Evolutionary conservation across 2,797 vertebrate species (phyloP).

Genomic region (Acanthurus tractus): DNA sequence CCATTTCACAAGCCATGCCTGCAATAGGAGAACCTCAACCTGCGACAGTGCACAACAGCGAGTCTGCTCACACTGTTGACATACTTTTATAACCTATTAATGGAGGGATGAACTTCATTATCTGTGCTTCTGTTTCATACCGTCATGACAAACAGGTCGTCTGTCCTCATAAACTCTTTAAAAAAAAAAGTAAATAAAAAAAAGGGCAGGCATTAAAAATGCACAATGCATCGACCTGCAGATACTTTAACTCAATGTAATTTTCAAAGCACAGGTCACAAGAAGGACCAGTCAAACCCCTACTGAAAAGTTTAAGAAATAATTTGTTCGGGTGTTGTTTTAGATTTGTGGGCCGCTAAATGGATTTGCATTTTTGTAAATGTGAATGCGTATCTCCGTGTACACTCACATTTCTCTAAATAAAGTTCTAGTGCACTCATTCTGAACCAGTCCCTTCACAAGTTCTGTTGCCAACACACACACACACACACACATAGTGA

Average conservation of each 20-base stretch:
- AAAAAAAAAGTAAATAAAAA: not conserved
- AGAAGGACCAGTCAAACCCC: slow-evolving; percentile 27
- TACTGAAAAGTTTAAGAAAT: slow-evolving; percentile 8
- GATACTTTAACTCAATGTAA: slow-evolving; percentile 14
- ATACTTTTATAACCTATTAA: slow-evolving; percentile 19
- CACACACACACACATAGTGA: slow-evolving; percentile 52
- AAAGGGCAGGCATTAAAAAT: slow-evolving; percentile 19
- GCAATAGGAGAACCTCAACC: slow-evolving; percentile 50
- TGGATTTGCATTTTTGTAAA: slow-evolving; percentile 46
- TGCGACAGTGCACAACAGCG: slow-evolving; percentile 70
- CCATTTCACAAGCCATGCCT: slow-evolving; percentile 53
- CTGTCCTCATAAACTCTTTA: slow-evolving; percentile 21
- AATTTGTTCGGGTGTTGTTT: slow-evolving; percentile 15
- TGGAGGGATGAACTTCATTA: slow-evolving; percentile 33
- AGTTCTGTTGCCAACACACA: slow-evolving; percentile 60
- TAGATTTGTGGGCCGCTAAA: slow-evolving; percentile 15
- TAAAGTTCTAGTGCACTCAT: slow-evolving; percentile 59
- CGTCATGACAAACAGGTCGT: slow-evolving; percentile 12
- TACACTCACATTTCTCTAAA: slow-evolving; percentile 52
- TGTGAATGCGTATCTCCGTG: slow-evolving; percentile 43
- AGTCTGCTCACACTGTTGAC: slow-evolving; percentile 37
- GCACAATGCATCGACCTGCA: slow-evolving; percentile 34
- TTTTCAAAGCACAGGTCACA: slow-evolving; percentile 50
- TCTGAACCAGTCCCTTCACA: slow-evolving; percentile 69
- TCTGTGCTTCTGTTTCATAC: slow-evolving; percentile 72